phyloP scores from a whole-genome alignment of 2,113 vertebrate species.

The Balaeniceps rex region DNA sequence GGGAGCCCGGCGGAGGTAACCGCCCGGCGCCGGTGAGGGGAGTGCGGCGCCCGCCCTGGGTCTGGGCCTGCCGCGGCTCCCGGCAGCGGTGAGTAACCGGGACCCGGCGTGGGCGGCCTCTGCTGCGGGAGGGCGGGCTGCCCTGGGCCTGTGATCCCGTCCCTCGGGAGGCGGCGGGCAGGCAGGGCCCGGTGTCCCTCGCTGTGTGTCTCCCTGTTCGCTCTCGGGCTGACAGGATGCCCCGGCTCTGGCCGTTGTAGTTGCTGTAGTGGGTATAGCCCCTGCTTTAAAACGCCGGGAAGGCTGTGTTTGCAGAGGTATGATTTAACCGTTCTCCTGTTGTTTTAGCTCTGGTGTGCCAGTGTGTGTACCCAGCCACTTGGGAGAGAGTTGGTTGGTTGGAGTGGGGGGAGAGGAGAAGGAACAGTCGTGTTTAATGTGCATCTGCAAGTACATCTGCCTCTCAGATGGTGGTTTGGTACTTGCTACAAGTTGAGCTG shows the following conservation, averaged over 20 bases:
- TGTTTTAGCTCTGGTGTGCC: neutral
- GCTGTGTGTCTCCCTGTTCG: no score
- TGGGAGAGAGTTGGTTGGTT: neutral
- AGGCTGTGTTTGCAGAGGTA: neutral
- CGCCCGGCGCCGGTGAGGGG: neutral
- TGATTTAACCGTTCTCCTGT: neutral
- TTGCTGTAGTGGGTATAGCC: rapidly evolving
- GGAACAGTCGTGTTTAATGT: rapidly evolving
- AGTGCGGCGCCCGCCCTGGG: neutral
- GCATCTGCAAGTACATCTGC: rapidly evolving
- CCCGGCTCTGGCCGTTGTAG: neutral
- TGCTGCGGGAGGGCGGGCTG: neutral
- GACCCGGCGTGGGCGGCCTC: neutral
- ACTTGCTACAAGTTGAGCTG: neutral
- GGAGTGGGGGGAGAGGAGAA: neutral
- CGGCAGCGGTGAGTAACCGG: neutral
- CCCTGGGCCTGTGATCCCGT: neutral
- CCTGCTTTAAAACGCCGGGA: neutral
- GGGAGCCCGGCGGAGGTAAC: neutral
- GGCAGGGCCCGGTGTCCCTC: neutral
- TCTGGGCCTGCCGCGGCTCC: neutral
- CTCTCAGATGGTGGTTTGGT: neutral
- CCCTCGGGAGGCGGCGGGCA: neutral
- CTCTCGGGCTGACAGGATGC: neutral
- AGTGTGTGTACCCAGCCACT: rapidly evolving